Conservation (phyloP, 2,797 vertebrate genomes). For the Brachyalestes nurse region DNA sequence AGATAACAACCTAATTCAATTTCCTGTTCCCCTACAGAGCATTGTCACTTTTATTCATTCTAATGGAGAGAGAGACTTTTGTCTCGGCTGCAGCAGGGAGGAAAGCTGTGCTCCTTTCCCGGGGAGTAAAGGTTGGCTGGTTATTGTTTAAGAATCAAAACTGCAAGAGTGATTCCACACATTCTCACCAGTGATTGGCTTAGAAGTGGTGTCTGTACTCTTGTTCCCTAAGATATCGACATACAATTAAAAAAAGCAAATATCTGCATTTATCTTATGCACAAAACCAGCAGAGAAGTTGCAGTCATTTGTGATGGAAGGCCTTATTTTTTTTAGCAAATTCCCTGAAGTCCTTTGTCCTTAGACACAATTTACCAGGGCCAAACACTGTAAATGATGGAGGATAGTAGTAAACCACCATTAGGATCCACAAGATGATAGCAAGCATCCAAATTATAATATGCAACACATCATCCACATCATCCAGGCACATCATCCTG, state of each 20-base stretch:
- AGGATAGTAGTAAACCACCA: neutral
- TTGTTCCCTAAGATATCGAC: conserved; percentile 1
- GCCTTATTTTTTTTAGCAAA: conserved; percentile 18
- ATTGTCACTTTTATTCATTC: conserved; percentile 64
- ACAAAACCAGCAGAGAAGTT: conserved; percentile 14
- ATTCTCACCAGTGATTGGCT: conserved; percentile 33
- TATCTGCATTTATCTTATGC: neutral
- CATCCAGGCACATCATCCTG: no score
- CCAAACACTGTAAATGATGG: neutral
- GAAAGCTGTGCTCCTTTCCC: conserved; percentile 8
- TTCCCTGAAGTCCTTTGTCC: conserved; percentile 26
- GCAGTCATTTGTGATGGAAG: conserved; percentile 22
- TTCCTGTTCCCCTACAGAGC: conserved; percentile 61
- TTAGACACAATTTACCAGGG: conserved; percentile 4
- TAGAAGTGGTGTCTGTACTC: conserved; percentile 23
- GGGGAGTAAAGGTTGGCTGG: conserved; percentile 25
- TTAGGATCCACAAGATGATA: neutral
- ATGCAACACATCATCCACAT: neutral
- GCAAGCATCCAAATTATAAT: neutral
- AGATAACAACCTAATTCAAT: conserved; percentile 72
- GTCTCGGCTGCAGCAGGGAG: conserved; percentile 32
- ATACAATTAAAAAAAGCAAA: conserved; percentile 6
- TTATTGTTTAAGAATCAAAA: conserved; percentile 32
- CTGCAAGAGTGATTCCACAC: conserved; percentile 23
- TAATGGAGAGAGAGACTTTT: conserved; percentile 57